These are phyloP conservation scores for Pomatorhinus ruficollis DNA, from an alignment of 2,113 vertebrate genomes.

Conservation along the genomic window DNA sequence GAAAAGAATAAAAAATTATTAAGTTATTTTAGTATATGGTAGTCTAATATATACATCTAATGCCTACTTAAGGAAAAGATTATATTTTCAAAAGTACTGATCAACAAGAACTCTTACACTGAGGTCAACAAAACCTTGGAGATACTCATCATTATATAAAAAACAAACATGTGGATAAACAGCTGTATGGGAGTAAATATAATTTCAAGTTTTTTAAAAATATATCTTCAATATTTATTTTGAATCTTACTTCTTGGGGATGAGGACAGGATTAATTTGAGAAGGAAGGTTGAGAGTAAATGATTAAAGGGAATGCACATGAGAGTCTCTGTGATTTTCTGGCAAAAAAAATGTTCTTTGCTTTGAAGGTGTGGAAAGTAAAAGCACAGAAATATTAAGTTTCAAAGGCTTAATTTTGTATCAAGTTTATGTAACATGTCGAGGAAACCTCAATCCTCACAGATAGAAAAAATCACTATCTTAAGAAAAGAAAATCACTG, in stretches of 20 bases:
- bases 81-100: not conserved
- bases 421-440: not conserved
- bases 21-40: not conserved
- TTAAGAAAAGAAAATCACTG: not conserved
- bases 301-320: not conserved
- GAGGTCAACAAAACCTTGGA: not conserved
- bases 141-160: not conserved
- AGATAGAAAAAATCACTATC: not conserved
- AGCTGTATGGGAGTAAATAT: not conserved
- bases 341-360: not conserved
- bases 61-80: not conserved
- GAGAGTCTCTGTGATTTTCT: not conserved
- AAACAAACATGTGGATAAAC: not conserved
- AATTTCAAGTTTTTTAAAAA: not conserved
- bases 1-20: not conserved
- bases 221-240: not conserved
- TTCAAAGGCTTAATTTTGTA: not conserved
- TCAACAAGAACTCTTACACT: not conserved
- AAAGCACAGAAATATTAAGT: not conserved
- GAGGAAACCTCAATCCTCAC: not conserved
- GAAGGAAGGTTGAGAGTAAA: not conserved
- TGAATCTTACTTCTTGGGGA: not conserved
- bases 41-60: not conserved
- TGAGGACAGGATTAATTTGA: not conserved
- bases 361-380: not conserved